A percentile compares a stretch with the other conserved stretches of the same genome.
Evolutionary conservation across 2,113 vertebrate species (phyloP).

Genomic region (Eublepharis macularius): DNA sequence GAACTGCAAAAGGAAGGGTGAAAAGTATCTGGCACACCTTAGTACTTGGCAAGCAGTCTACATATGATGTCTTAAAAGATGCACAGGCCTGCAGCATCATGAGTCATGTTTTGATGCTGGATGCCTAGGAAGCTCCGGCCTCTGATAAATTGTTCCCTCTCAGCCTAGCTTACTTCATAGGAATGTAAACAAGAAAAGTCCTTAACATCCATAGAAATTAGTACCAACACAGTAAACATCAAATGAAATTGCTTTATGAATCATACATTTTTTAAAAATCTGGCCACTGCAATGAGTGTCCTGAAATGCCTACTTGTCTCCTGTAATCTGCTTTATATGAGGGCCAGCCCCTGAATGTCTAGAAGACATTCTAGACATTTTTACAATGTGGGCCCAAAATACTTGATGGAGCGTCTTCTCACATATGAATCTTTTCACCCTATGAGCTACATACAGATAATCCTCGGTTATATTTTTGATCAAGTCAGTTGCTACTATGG

Average conservation of each 20-base stretch:
- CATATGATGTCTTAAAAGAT: neutral
- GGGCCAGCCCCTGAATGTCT: too few species aligned
- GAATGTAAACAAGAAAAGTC: neutral
- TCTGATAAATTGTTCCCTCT: neutral
- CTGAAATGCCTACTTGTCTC: too few species aligned
- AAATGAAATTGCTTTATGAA: neutral
- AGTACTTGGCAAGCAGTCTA: neutral
- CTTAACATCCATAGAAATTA: neutral
- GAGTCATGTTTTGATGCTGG: neutral
- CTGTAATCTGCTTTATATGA: too few species aligned
- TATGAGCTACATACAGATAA: too few species aligned
- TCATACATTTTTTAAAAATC: neutral
- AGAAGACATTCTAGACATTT: too few species aligned
- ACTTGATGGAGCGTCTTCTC: too few species aligned
- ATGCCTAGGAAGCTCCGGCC: neutral
- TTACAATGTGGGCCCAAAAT: too few species aligned
- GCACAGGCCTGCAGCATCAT: neutral
- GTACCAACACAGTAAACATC: neutral
- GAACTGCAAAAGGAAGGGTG: neutral
- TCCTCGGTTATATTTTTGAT: too few species aligned
- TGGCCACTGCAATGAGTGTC: too few species aligned
- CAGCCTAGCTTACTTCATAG: neutral
- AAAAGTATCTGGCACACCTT: neutral
- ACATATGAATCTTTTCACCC: too few species aligned
- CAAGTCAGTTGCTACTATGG: too few species aligned